Base-by-base conservation (phyloP, 2,113 vertebrate genomes). In the Psilopogon haemacephalus region DNA sequence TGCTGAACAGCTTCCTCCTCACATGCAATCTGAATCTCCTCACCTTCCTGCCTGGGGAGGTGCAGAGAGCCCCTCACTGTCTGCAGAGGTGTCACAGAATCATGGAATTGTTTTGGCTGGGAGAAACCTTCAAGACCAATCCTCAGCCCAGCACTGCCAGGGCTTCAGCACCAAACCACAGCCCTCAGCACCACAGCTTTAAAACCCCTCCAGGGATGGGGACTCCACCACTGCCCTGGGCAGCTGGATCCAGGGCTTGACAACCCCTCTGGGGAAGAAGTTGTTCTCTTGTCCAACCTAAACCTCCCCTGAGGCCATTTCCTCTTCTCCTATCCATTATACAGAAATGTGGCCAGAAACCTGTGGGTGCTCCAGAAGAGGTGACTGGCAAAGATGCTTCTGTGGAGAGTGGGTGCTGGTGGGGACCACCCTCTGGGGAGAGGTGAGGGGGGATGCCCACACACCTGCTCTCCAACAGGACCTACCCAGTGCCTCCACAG, bases 61-160 rank as follows among this genome's bases (percentile, higher is more conserved):
- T 12, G 16, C 4, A 5, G 65, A 3, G 42, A 63, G 9, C 38
- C 26, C 54, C 32, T 55, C 27, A 0, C 27, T 17, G 2, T 33
- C 37, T 5, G 30, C 62, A n/a, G 55, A 26, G 67, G 3, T 1
- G 27, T 15, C 9, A 6, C 50, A 37, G 11, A 15, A 5, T 0
- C 27, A 9, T 30, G 18, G 37, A 30, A 64, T 30, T 17, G 11
- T 40, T 30, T 20, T 30, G 27, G 38, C 13, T 19, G 37, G 26
- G 18, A 30, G 27, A 64, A 37, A 40, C 27, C 27, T 21, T 64
- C 30, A 7, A 64, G 38, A 11, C 35, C 59, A 62, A 27, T 35
- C 6, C 4, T 37, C 11, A 9, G 14, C 14, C 59, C 33, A 37
- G 33, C 59, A 11, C 59, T 62, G 59, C 59, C 59, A 62, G 33